phyloP scores from a whole-genome alignment of 2,888 invertebrate species.

The Campaea margaritaria region DNA sequence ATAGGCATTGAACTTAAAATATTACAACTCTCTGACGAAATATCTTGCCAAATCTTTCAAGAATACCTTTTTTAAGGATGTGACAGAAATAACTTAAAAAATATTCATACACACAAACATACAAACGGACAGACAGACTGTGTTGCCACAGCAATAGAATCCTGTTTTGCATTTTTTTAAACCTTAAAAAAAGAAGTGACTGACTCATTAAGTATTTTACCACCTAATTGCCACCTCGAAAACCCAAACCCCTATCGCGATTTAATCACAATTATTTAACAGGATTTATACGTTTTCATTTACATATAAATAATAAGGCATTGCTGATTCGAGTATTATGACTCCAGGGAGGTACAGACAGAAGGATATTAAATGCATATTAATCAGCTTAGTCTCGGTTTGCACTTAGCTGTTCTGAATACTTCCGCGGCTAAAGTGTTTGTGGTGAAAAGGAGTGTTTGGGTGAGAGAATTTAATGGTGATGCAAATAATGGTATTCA shows the following conservation, averaged over 20 bases:
- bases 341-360: slow-evolving; percentile 58
- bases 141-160: too few relatives aligned
- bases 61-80: too few relatives aligned
- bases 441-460: slow-evolving; percentile 30
- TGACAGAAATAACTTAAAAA: too few relatives aligned
- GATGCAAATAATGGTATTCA: slow-evolving; percentile 10
- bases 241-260: slow-evolving; percentile 24
- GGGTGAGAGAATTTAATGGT: slow-evolving; percentile 23
- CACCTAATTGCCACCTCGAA: slow-evolving; percentile 30
- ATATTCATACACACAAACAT: too few relatives aligned
- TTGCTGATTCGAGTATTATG: slow-evolving; percentile 67
- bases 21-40: too few relatives aligned
- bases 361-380: slow-evolving; percentile 66
- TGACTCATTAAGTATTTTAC: neutral
- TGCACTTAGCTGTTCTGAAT: slow-evolving; percentile 47
- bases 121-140: too few relatives aligned
- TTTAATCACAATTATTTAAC: slow-evolving; percentile 36
- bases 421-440: slow-evolving; percentile 35
- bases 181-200: neutral
- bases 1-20: too few relatives aligned
- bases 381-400: slow-evolving; percentile 59
- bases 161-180: too few relatives aligned
- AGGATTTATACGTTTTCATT: slow-evolving; percentile 63
- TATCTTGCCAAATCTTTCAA: too few relatives aligned
- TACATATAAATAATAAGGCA: slow-evolving; percentile 75